These are phyloP conservation scores for Hemistola chrysoprasaria DNA, from an alignment of 2,888 invertebrate genomes.

Conservation along the genomic window DNA sequence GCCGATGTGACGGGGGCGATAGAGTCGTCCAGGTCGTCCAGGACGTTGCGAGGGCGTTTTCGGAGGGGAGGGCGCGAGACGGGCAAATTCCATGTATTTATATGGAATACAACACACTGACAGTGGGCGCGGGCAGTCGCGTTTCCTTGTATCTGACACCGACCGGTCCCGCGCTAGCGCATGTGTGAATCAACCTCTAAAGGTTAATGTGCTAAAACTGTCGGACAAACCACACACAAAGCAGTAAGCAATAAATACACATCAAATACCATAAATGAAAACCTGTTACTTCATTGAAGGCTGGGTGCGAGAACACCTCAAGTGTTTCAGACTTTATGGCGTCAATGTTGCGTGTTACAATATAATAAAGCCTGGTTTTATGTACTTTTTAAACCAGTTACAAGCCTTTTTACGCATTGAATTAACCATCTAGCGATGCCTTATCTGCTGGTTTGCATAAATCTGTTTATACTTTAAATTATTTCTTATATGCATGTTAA, in stretches of 20 bases:
- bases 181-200: too few species aligned
- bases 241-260: background rate
- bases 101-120: too few species aligned
- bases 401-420: conserved; percentile 30
- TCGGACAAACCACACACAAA: background rate
- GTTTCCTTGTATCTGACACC: too few species aligned
- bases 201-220: too few species aligned
- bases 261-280: conserved; percentile 1
- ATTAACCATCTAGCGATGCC: conserved; percentile 26
- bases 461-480: conserved; percentile 23
- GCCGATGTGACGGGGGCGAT: too few species aligned
- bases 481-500: conserved; percentile 1
- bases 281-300: conserved; percentile 6
- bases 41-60: too few species aligned
- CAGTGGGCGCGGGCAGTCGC: too few species aligned
- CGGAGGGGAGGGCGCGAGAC: too few species aligned
- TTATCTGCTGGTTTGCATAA: conserved; percentile 30
- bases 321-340: background rate
- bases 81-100: too few species aligned
- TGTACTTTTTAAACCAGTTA: conserved; percentile 25
- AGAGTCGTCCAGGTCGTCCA: too few species aligned
- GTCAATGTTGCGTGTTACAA: conserved; percentile 23
- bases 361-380: conserved; percentile 26
- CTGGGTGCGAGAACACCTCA: background rate
- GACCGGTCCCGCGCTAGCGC: too few species aligned